Base-by-base conservation (phyloP, 1,140 invertebrate genomes). In the Probaryconus sp. region DNA sequence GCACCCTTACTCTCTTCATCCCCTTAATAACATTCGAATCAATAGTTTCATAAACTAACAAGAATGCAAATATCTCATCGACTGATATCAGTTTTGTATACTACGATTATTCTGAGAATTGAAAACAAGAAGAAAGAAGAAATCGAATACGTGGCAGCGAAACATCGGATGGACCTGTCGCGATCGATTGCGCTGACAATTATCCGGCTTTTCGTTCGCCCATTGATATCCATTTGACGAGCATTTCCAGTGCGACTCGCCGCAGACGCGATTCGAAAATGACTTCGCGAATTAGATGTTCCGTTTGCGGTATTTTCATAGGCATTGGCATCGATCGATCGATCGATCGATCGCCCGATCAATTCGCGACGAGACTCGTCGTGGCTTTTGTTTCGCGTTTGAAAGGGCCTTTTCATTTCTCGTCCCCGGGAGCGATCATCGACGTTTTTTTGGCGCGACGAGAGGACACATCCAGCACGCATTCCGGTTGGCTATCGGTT, bases 361-460 rank as follows among this genome's bases (percentile, higher is more conserved):
- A 26, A 31, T n/a, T n/a, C n/a, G n/a, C n/a, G n/a, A n/a, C n/a
- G n/a, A n/a, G n/a, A n/a, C n/a, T n/a, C n/a, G n/a, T n/a, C n/a
- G 17, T 26, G 6, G 63, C 42, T 31, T 67, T 67, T 67, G 63
- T 67, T 67, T 67, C 28, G 61, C n/a, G 26, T 45, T 47, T 37
- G 61, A 65, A 65, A 65, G 40, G 30, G 24, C 14, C 61, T 45
- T 65, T 65, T 65, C 48, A 45, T 24, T 26, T 24, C 10, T 24
- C 10, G 26, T 45, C 26, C 14, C 21, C 21, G 13, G 26, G 14
- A 17, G 21, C 42, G 21, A 16, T 45, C 35, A 56, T 20, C 28
- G n/a, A 17, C 35, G n/a, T 53, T 51, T 51, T n/a, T 53, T 53
- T 48, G 47, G 38, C 21, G 17, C 53, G 38, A 43, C 53, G 14